Conservation (phyloP, 2,888 invertebrate species). For the Atherix ibis region DNA sequence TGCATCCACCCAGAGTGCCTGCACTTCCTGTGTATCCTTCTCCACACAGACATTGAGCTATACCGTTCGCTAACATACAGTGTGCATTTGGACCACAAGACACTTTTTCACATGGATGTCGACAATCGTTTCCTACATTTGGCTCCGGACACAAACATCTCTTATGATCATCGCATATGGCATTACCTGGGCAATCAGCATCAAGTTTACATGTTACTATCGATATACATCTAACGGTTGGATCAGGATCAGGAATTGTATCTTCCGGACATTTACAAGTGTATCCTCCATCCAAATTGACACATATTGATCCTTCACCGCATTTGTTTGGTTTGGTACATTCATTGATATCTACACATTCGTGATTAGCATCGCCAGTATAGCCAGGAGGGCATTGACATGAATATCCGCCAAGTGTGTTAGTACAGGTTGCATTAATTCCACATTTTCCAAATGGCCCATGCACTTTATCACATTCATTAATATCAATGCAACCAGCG, state of each 20-base stretch:
- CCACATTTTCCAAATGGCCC: slow-evolving; percentile 74
- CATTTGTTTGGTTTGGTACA: slow-evolving; percentile 56
- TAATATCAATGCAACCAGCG: slow-evolving; percentile 80
- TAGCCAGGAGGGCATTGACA: slow-evolving; percentile 75
- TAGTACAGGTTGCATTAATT: slow-evolving; percentile 64
- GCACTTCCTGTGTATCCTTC: slow-evolving; percentile 58
- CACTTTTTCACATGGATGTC: slow-evolving; percentile 81
- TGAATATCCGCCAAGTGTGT: slow-evolving; percentile 60
- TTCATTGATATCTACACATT: slow-evolving; percentile 73
- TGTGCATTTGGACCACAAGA: slow-evolving; percentile 77
- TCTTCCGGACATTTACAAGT: slow-evolving; percentile 68
- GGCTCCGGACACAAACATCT: slow-evolving; percentile 82
- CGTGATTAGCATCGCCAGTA: slow-evolving; percentile 67
- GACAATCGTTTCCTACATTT: slow-evolving; percentile 78
- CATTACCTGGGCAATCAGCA: slow-evolving; percentile 77
- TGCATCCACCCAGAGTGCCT: slow-evolving; percentile 49
- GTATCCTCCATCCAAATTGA: slow-evolving; percentile 61
- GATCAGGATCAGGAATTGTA: slow-evolving; percentile 69
- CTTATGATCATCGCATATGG: slow-evolving; percentile 60
- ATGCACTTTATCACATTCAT: slow-evolving; percentile 70
- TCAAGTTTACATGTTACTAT: slow-evolving; percentile 61
- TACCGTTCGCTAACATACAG: slow-evolving; percentile 69
- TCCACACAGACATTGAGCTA: slow-evolving; percentile 70
- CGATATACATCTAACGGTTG: slow-evolving; percentile 64
- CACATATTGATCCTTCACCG: slow-evolving; percentile 66